A percentile compares a stretch with the other conserved stretches of the same genome.
Conservation (phyloP, 2,888 invertebrate genomes). For the Linnaemya tessellans region DNA sequence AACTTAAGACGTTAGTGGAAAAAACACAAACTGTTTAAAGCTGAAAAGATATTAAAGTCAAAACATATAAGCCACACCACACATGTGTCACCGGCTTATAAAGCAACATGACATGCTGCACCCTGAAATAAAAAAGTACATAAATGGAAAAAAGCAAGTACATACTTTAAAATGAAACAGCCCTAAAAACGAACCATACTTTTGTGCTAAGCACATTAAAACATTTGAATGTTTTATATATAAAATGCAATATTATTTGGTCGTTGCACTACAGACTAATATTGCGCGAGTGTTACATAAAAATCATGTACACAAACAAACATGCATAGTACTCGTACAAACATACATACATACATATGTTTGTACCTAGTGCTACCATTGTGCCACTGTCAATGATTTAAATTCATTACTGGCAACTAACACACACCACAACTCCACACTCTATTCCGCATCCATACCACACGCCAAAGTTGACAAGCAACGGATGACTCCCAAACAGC, state of each 20-base stretch:
- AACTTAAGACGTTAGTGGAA: slow-evolving; percentile 38
- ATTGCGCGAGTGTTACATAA: slow-evolving; percentile 36
- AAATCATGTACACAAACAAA: slow-evolving; percentile 24
- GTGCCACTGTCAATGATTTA: slow-evolving; percentile 58
- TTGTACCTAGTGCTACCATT: slow-evolving; percentile 1
- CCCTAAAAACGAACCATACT: slow-evolving; percentile 51
- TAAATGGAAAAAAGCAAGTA: slow-evolving; percentile 23
- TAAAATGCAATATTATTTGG: slow-evolving; percentile 61
- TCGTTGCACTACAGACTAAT: slow-evolving; percentile 63
- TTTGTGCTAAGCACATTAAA: slow-evolving; percentile 40
- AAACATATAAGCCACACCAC: slow-evolving; percentile 53
- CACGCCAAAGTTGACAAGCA: slow-evolving; percentile 63
- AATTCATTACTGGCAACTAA: slow-evolving; percentile 62
- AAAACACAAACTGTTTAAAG: slow-evolving; percentile 38
- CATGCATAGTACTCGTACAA: too few species aligned
- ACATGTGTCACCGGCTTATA: slow-evolving; percentile 68
- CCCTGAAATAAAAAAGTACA: slow-evolving; percentile 33
- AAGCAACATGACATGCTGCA: slow-evolving; percentile 66
- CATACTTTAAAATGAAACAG: slow-evolving; percentile 38
- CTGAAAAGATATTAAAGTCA: slow-evolving; percentile 42
- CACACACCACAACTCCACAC: slow-evolving; percentile 44
- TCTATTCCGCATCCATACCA: slow-evolving; percentile 42
- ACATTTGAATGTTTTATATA: slow-evolving; percentile 57
- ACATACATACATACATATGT: not conserved
- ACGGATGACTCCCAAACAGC: slow-evolving; percentile 61